Percentiles rank a stretch among this genome's conserved stretches.
Evolutionary conservation across 2,797 vertebrate species (phyloP).

Genomic region (Thamnophis elegans): DNA sequence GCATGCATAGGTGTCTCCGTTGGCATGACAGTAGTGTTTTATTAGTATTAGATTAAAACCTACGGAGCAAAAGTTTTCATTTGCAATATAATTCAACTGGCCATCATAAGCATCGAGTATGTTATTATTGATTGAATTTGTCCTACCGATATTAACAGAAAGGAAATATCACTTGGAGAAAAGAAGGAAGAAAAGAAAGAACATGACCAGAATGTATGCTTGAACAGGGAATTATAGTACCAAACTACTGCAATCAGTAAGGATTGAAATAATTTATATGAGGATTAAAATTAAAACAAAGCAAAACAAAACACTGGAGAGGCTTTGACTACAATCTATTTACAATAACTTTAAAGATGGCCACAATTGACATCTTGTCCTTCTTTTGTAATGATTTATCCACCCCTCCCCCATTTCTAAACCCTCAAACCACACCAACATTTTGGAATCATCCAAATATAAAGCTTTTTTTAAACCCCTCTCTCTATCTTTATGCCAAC

Average conservation of each 20-base stretch:
- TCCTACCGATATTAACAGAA: constrained; percentile 75
- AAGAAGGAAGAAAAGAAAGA: neutral
- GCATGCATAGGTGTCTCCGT: constrained; percentile 70
- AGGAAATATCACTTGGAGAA: constrained; percentile 45
- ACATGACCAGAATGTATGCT: constrained; percentile 51
- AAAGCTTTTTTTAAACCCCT: constrained; percentile 71
- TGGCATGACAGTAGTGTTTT: constrained; percentile 74
- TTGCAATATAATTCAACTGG: constrained; percentile 78
- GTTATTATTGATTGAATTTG: constrained; percentile 72
- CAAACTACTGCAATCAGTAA: neutral
- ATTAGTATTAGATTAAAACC: constrained; percentile 81
- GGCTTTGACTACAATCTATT: constrained; percentile 69
- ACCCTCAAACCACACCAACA: neutral
- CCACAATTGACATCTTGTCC: constrained; percentile 70
- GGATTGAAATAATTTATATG: constrained; percentile 59
- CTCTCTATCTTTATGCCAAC: constrained; percentile 67
- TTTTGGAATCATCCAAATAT: constrained; percentile 67
- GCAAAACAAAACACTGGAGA: constrained; percentile 50
- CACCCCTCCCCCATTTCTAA: constrained; percentile 27
- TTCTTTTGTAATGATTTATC: constrained; percentile 61
- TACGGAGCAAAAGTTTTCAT: constrained; percentile 77
- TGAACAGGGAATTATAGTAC: constrained; percentile 3
- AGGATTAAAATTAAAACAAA: constrained; percentile 52
- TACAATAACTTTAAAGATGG: constrained; percentile 65
- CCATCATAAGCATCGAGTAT: constrained; percentile 75